A percentile compares a stretch with the other conserved stretches of the same genome.
Conservation (phyloP, 2,797 vertebrate genomes). For the Morus bassanus region DNA sequence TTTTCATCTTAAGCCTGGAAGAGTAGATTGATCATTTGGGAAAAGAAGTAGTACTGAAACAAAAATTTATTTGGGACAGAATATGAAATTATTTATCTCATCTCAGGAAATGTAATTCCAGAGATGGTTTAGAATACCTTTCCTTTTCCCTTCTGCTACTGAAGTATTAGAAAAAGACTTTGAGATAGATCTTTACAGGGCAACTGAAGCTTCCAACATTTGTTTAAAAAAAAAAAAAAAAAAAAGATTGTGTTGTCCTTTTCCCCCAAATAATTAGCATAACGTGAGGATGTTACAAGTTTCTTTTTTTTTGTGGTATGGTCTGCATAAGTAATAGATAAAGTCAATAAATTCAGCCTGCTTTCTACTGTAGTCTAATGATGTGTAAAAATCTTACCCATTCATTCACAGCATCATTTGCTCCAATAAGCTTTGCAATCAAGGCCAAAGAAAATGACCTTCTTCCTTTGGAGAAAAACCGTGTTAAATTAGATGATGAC, state of each 20-base stretch:
- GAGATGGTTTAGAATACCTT: not conserved
- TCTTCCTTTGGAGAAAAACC: conserved; percentile 94
- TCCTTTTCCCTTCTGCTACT: not conserved
- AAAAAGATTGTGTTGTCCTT: not conserved
- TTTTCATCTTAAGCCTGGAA: not conserved
- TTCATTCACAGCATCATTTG: conserved; percentile 86
- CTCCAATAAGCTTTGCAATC: conserved; percentile 98
- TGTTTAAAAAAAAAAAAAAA: not conserved
- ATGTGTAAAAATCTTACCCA: conserved; percentile 1
- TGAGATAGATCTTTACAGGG: not conserved
- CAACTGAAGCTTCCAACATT: not conserved
- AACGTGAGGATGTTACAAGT: not conserved
- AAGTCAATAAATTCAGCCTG: not conserved
- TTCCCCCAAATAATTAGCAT: not conserved
- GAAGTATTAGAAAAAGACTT: not conserved
- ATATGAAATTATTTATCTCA: not conserved
- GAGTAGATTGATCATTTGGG: not conserved
- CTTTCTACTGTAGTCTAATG: not conserved
- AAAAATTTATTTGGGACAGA: not conserved
- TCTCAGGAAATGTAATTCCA: not conserved
- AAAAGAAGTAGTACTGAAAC: not conserved
- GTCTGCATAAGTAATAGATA: not conserved
- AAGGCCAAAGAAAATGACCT: conserved; percentile 95
- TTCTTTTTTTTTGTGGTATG: not conserved
- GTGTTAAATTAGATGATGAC: conserved; percentile 93